Evolutionary conservation across 2,888 invertebrate genomes (phyloP).

Genomic region (Chaitophorus viminalis): DNA sequence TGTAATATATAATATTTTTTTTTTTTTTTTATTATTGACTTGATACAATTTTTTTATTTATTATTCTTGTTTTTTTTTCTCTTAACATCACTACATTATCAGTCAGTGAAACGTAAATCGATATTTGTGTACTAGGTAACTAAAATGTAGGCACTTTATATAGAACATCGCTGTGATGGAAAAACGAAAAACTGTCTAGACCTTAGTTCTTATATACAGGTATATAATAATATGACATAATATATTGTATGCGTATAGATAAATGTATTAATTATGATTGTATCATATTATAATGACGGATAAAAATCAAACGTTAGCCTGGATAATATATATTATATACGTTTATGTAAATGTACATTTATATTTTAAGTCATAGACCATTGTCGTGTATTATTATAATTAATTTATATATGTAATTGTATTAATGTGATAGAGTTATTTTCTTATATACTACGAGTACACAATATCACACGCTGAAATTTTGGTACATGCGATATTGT

Average conservation of each 20-base stretch:
- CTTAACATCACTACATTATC: not conserved
- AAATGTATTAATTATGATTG: not conserved
- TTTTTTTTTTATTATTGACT: not conserved
- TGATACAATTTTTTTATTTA: too few species aligned
- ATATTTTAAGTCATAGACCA: conserved; percentile 35
- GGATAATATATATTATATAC: not conserved
- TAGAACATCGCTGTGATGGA: conserved; percentile 2
- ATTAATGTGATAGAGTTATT: conserved; percentile 48
- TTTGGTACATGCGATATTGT: conserved; percentile 46
- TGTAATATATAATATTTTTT: not conserved
- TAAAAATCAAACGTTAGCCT: not conserved
- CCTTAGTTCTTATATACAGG: conserved; percentile 26
- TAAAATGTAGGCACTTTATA: conserved; percentile 23
- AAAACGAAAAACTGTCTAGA: conserved; percentile 40
- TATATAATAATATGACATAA: not conserved
- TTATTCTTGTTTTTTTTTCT: not conserved
- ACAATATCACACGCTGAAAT: conserved; percentile 42
- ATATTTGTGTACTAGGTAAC: conserved; percentile 13
- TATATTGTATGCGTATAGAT: too few species aligned
- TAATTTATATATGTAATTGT: conserved; percentile 14
- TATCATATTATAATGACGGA: not conserved
- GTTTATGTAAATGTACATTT: conserved; percentile 20
- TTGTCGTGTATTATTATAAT: conserved; percentile 6
- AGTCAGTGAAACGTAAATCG: not conserved
- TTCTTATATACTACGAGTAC: conserved; percentile 56